Evolutionary conservation across 2,888 invertebrate genomes (phyloP).

Genomic region (Hydraecia micacea): DNA sequence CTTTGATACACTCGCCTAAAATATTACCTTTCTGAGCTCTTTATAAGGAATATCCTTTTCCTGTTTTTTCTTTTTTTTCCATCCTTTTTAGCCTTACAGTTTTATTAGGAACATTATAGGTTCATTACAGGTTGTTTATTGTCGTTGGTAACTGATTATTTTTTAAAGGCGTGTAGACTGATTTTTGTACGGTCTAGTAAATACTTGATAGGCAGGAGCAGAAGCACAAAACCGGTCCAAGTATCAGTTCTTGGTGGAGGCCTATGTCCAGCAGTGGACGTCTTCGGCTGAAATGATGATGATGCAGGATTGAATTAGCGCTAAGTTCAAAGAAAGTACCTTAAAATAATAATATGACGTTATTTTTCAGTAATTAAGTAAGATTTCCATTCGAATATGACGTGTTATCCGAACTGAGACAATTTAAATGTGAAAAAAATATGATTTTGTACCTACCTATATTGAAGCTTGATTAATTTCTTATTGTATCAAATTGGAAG

Average conservation of each 20-base stretch:
- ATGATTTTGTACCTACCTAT: neutral
- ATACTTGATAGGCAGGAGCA: neutral
- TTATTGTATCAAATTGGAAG: neutral
- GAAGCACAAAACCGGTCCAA: too few relatives aligned
- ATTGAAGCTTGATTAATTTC: neutral
- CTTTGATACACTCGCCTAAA: slow-evolving; percentile 44
- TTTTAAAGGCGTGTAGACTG: neutral
- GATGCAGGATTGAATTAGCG: too few relatives aligned
- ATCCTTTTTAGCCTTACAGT: too few relatives aligned
- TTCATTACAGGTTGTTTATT: slow-evolving; percentile 28
- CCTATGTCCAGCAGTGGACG: too few relatives aligned
- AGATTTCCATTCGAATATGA: neutral
- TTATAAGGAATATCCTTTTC: slow-evolving; percentile 50
- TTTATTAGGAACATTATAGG: slow-evolving; percentile 22
- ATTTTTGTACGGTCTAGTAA: neutral
- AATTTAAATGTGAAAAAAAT: neutral
- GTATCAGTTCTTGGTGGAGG: too few relatives aligned
- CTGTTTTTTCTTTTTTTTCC: too few relatives aligned
- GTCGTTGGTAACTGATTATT: slow-evolving; percentile 12
- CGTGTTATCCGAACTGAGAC: neutral
- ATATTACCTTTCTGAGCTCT: slow-evolving; percentile 44
- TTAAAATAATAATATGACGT: neutral
- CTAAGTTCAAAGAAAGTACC: neutral
- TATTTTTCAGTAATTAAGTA: neutral
- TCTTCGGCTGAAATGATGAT: too few relatives aligned